phyloP scores from a whole-genome alignment of 2,888 invertebrate species.

The Lamellibrachia columna region DNA sequence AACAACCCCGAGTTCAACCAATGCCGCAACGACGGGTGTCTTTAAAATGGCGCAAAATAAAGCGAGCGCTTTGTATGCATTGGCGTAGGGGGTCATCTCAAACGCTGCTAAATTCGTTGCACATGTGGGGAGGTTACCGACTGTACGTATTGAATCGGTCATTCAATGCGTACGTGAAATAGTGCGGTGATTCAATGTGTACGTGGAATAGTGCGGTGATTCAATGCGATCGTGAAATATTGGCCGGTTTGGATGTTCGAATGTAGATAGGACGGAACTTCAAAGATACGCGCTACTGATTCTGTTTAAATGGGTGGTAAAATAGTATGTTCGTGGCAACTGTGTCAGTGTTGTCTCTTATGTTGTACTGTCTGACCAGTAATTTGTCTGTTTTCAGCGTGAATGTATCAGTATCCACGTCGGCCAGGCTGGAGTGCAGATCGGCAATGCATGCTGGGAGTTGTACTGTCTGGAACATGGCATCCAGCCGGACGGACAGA shows the following conservation, averaged over 20 bases:
- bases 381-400: conserved; percentile 56
- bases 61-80: not conserved
- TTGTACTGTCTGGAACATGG: conserved; percentile 71
- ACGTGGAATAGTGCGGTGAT: too few relatives aligned
- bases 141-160: not conserved
- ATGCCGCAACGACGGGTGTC: not conserved
- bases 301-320: not conserved
- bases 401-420: conserved; percentile 68
- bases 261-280: not conserved
- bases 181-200: not conserved
- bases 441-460: conserved; percentile 72
- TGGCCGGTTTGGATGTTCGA: not conserved
- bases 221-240: too few relatives aligned
- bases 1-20: not conserved
- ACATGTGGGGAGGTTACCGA: not conserved
- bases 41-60: not conserved
- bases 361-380: not conserved
- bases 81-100: not conserved
- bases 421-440: conserved; percentile 69
- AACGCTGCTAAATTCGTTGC: not conserved
- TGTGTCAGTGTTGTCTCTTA: too few relatives aligned
- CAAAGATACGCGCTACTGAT: not conserved
- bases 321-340: too few relatives aligned
- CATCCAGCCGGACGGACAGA: conserved; percentile 69
- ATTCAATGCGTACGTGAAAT: not conserved